Evolutionary conservation across 2,797 vertebrate species (phyloP), one percentile per base, ranked within the genome.

Genomic region (Petrocephalus schoutedeni): DNA sequence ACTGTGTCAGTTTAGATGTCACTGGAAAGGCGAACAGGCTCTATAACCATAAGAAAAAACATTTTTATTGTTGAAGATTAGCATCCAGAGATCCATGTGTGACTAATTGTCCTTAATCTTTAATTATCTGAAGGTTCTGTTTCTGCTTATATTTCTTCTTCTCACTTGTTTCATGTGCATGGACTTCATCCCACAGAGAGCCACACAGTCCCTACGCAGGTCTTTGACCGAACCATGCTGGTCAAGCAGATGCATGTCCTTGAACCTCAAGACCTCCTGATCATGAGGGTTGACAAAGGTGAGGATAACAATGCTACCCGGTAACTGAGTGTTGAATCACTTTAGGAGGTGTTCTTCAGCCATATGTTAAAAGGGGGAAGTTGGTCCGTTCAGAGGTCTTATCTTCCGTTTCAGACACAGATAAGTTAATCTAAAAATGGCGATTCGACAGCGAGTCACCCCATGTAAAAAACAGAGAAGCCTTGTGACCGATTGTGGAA

Each of bases 241-340:
- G 95, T 99, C 92, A 99, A 98, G 92, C 98, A 99, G 95, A 96
- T 99, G 95, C 97, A 99, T 19, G 94, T 99, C 88, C 95, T 99
- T 0, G 98, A 99, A 95, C 93, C 95, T 87, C 96, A 98, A 95
- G 97, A 99, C 94, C 96, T 99, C 85, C 95, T 99, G 86, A 95
- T 99, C 92, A 95, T 95, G 90, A 94, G 97, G 92, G 97, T 97
- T 45, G 98, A 99, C 93, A 99, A 97, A 97, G 98, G 98, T 99
- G 93, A 89, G 90, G 10, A 23, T 16, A 64, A 16, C 9, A 49
- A 49, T 51, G 2, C 41, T 12, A 53, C 41, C 14, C 36, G 8
- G 2, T 41, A 74, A 23, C 61, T 41, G n/a, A 84, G 19, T 53
- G n/a, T 10, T 84, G 7, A 54, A 53, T 53, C 10, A 21, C 67